Percentiles rank a stretch among this genome's conserved stretches.
Evolutionary conservation across 2,888 invertebrate genomes (phyloP).

Genomic region (Perdita meconis): DNA sequence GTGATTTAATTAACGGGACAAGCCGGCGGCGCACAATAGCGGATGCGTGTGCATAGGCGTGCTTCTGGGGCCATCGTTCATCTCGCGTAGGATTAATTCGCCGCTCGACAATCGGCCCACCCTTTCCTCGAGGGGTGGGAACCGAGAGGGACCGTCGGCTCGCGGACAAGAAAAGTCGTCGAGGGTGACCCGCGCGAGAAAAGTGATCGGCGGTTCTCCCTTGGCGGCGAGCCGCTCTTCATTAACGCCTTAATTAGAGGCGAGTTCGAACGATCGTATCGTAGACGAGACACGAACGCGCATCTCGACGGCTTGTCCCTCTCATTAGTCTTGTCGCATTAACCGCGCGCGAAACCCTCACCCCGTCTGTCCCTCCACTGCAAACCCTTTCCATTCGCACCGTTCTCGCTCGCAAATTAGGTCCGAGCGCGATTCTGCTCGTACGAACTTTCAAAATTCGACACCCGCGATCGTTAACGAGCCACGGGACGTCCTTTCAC

Average conservation of each 20-base stretch:
- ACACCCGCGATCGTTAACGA: background rate
- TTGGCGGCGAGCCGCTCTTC: slow-evolving; percentile 61
- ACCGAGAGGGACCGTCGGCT: slow-evolving; percentile 10
- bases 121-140: slow-evolving; percentile 31
- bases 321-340: slow-evolving; percentile 68
- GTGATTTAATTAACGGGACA: slow-evolving; percentile 64
- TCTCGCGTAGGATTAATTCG: slow-evolving; percentile 58
- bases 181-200: slow-evolving; percentile 48
- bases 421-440: slow-evolving; percentile 7
- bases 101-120: slow-evolving; percentile 57
- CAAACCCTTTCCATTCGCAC: slow-evolving; percentile 7
- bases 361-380: slow-evolving; percentile 36
- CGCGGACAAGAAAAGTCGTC: slow-evolving; percentile 30
- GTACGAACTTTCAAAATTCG: slow-evolving; percentile 8
- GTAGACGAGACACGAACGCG: slow-evolving; percentile 47
- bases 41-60: slow-evolving; percentile 43
- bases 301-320: slow-evolving; percentile 53
- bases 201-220: slow-evolving; percentile 49
- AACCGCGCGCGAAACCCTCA: slow-evolving; percentile 49
- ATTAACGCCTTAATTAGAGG: slow-evolving; percentile 70
- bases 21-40: slow-evolving; percentile 45
- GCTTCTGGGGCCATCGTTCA: slow-evolving; percentile 46
- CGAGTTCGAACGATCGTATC: slow-evolving; percentile 54
- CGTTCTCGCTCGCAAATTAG: slow-evolving; percentile 62
- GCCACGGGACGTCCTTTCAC: background rate